Base-by-base conservation (phyloP, 1,140 invertebrate genomes). In the Diprion similis region DNA sequence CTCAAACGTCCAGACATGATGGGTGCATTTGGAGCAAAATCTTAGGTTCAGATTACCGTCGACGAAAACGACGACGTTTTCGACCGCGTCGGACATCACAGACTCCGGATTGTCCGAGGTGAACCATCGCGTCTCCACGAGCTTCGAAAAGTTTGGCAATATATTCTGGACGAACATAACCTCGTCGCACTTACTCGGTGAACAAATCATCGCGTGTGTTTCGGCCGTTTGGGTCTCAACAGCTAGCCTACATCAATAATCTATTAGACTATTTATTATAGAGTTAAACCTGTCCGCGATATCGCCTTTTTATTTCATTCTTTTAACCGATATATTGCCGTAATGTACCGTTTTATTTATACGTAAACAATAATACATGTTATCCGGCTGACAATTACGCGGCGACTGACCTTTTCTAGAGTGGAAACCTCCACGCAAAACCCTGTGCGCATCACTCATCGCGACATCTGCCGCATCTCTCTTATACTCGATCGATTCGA, bases 41-140 rank as follows among this genome's bases (percentile, higher is more conserved):
- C 24, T 13, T 67, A 68, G 46, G 8, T 46, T 48, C 18, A 46
- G 48, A 47, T 46, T 66, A 70, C 47, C 11, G 51, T 75, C 73
- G 10, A 37, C 17, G 37, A n/a, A 15, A 19, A 66, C 66, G 70
- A 68, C 6, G 66, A 19, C 73, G 46, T 73, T 75, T 70, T 74
- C 69, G 48, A 75, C 75, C 68, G 82, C 79, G 10, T 78, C 79
- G 8, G 84, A 79, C 48, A 83, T 80, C 13, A 92, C 86, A 64
- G 85, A 89, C 73, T 90, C 90, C 24, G 77, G 77, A 75, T 78
- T 71, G 6, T 74, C 71, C 18, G 77, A 74, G 7, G 70, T 69
- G 17, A 78, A 71, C 77, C 77, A 78, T 51, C 76, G 11, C 66
- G 17, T 45, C 19, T 45, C 17, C 0, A 68, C 66, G 66, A 45